phyloP scores from a whole-genome alignment of 2,797 vertebrate genomes.

The Lepus oiostolus region DNA sequence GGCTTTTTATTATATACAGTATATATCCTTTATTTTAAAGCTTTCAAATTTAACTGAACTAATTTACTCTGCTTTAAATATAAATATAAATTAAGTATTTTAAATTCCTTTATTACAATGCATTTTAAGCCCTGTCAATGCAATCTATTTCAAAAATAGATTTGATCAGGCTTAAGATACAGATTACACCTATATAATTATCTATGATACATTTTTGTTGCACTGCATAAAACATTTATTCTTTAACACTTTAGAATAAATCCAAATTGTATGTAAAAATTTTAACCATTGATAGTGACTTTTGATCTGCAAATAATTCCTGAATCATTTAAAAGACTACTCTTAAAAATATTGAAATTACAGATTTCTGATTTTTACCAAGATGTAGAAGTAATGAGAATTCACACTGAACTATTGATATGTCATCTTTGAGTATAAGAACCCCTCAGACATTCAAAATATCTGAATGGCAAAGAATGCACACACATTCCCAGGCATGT shows the following conservation, averaged over 20 bases:
- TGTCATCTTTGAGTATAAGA: slow-evolving; percentile 40
- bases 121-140: slow-evolving; percentile 58
- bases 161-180: slow-evolving; percentile 60
- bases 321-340: slow-evolving; percentile 62
- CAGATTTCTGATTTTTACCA: slow-evolving; percentile 55
- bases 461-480: slow-evolving; percentile 38
- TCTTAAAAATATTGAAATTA: slow-evolving; percentile 68
- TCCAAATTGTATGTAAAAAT: slow-evolving; percentile 68
- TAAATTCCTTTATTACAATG: slow-evolving; percentile 59
- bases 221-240: slow-evolving; percentile 52
- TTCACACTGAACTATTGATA: slow-evolving; percentile 38
- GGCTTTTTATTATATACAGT: slow-evolving; percentile 39
- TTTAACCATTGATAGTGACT: slow-evolving; percentile 39
- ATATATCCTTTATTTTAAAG: slow-evolving; percentile 59
- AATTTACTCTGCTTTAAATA: slow-evolving; percentile 45
- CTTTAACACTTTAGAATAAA: slow-evolving; percentile 67
- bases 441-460: background rate
- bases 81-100: slow-evolving; percentile 65
- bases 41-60: slow-evolving; percentile 65
- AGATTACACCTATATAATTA: slow-evolving; percentile 32
- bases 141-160: slow-evolving; percentile 51
- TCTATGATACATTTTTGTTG: slow-evolving; percentile 2
- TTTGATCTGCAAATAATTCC: slow-evolving; percentile 70
- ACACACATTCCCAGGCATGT: background rate
- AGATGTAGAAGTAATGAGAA: slow-evolving; percentile 14